Base-by-base conservation (phyloP, 2,113 vertebrate genomes). In the Electrona antarctica region DNA sequence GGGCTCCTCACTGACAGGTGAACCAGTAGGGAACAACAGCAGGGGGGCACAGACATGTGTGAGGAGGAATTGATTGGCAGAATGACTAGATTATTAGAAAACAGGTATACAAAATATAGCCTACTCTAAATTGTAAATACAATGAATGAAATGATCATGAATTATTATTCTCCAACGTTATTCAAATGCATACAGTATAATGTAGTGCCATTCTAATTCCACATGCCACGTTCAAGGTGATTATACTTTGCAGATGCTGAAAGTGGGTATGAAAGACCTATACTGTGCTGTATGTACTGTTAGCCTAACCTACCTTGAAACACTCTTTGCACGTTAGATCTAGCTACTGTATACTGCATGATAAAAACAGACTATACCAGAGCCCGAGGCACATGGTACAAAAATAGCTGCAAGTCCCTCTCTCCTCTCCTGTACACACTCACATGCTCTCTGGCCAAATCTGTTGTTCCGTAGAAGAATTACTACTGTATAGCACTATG, bases 401-500 rank as follows among this genome's bases (percentile, higher is more conserved):
- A 81, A 84, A 84, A 85, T 84, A 90, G 81, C 81, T 62, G 48
- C 67, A 82, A 83, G 84, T 87, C 84, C 86, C 7, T 77, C 41
- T 75, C 79, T 77, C 66, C 76, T 76, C 82, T 78, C 82, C 81
- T 79, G 78, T 77, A 79, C 83, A 83, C 67, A 73, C 79, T 85
- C 84, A 82, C 81, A 80, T 58, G 79, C 83, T 85, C 83, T 88
- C 83, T 88, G 87, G 88, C 87, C 80, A 88, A 89, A 77, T 67
- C 80, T 79, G 76, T 82, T 81, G 33, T 41, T 48, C 14, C 6
- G 71, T 60, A 78, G 81, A 84, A 88, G 76, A 57, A 84, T 69
- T 75, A 74, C 67, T 75, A 74, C 67, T 80, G 77, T 70, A 77
- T 67, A 72, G 57, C 21, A 21, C 21, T 79, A 21, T 64, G 73